Evolutionary conservation across 2,888 invertebrate genomes (phyloP).

Genomic region (Augochlorella aurata): DNA sequence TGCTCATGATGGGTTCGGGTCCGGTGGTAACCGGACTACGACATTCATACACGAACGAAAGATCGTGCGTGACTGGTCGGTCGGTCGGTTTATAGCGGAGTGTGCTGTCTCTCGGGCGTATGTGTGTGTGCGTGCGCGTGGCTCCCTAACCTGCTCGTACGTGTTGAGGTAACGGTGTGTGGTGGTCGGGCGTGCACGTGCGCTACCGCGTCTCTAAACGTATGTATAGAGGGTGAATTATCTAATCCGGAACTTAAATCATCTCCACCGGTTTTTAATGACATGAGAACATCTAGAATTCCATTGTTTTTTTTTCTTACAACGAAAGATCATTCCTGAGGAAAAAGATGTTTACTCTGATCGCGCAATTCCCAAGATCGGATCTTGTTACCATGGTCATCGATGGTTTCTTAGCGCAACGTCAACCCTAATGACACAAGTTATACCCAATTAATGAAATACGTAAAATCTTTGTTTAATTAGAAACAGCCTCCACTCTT

Average conservation of each 20-base stretch:
- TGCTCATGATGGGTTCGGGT: constrained; percentile 44
- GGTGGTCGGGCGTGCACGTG: constrained; percentile 52
- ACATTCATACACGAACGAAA: constrained; percentile 57
- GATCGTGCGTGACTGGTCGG: constrained; percentile 64
- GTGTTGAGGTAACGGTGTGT: constrained; percentile 6
- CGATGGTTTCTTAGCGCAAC: not conserved
- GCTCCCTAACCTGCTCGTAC: constrained; percentile 49
- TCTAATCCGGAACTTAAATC: constrained; percentile 2
- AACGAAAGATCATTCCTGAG: not conserved
- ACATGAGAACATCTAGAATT: not conserved
- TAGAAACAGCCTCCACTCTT: too few species aligned
- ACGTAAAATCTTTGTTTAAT: too few species aligned
- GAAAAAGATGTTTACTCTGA: not conserved
- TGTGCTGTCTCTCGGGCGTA: constrained; percentile 10
- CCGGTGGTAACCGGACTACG: constrained; percentile 60
- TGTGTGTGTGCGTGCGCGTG: constrained; percentile 31
- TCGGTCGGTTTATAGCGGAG: constrained; percentile 38
- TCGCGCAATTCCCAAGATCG: not conserved
- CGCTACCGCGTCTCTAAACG: constrained; percentile 29
- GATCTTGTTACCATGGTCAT: not conserved
- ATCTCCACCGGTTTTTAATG: not conserved
- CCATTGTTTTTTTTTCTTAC: not conserved
- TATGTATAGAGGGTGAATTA: not conserved
- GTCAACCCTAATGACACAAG: not conserved
- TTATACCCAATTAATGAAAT: too few species aligned